These are phyloP conservation scores for Alitta virens DNA, from an alignment of 2,888 invertebrate species.

Conservation along the genomic window DNA sequence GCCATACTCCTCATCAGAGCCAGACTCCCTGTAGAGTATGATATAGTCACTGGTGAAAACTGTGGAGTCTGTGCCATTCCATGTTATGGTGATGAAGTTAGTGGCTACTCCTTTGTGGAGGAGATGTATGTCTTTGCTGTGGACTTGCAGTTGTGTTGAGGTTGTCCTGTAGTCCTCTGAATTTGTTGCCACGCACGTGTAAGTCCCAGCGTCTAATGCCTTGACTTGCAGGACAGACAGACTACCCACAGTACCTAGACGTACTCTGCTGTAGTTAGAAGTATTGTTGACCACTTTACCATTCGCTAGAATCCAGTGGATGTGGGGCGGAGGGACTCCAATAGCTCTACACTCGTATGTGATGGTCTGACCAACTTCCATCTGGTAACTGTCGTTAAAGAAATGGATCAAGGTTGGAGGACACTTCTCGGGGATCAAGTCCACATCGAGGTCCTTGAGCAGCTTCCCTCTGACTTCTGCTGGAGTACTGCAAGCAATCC, in stretches of 20 bases:
- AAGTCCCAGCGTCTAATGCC: conserved; percentile 53
- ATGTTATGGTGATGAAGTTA: conserved; percentile 51
- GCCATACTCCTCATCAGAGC: conserved; percentile 29
- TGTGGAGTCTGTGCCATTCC: conserved; percentile 41
- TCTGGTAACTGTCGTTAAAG: conserved; percentile 39
- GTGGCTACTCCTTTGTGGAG: conserved; percentile 48
- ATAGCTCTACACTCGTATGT: conserved; percentile 56
- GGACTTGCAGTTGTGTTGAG: conserved; percentile 48
- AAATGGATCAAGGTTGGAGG: conserved; percentile 46
- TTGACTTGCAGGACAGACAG: conserved; percentile 23
- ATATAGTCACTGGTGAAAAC: conserved; percentile 37
- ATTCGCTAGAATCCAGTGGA: conserved; percentile 57
- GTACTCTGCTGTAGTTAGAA: conserved; percentile 41
- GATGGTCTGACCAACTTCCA: conserved; percentile 51
- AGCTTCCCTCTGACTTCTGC: conserved; percentile 32
- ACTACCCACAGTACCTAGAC: conserved; percentile 37
- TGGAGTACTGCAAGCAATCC: conserved; percentile 51
- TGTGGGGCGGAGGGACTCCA: conserved; percentile 55
- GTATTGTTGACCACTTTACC: conserved; percentile 47
- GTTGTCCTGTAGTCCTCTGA: conserved; percentile 42
- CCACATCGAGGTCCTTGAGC: conserved; percentile 36
- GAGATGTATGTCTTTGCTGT: conserved; percentile 53
- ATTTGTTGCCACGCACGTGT: conserved; percentile 57
- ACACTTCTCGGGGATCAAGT: conserved; percentile 39
- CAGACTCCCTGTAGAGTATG: conserved; percentile 51